Evolutionary conservation across 1,140 invertebrate genomes (phyloP).

Genomic region (Drosophila santomea): DNA sequence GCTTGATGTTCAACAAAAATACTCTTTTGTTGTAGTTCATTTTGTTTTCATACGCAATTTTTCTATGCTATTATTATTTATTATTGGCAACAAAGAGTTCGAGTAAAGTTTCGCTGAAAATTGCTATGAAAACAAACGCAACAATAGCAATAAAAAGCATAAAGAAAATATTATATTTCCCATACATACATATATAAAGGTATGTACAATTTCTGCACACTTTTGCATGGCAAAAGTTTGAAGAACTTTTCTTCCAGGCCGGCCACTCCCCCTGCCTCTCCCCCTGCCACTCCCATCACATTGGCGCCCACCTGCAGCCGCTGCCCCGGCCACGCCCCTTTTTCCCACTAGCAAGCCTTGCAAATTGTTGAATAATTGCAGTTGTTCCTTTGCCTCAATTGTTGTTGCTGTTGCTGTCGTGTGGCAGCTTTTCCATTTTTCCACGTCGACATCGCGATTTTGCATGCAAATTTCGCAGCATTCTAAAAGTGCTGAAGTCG

Average conservation of each 20-base stretch:
- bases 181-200: background rate
- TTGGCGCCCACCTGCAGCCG: constrained; percentile 6
- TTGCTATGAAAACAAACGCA: constrained; percentile 21
- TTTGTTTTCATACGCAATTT: constrained; percentile 1
- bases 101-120: constrained; percentile 21
- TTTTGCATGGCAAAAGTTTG: constrained; percentile 48
- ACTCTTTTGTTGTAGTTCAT: background rate
- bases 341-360: constrained; percentile 36
- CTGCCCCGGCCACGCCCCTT: background rate
- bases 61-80: constrained; percentile 23
- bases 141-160: constrained; percentile 25
- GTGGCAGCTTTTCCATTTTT: constrained; percentile 62
- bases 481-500: background rate
- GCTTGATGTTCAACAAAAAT: background rate
- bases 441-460: constrained; percentile 46
- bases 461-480: constrained; percentile 51
- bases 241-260: constrained; percentile 42
- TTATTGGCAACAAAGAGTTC: constrained; percentile 25
- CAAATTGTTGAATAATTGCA: constrained; percentile 81
- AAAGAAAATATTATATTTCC: constrained; percentile 40
- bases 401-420: constrained; percentile 31
- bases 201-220: constrained; percentile 16
- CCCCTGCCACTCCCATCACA: no score
- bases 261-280: constrained; percentile 2
- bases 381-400: constrained; percentile 50